Percentiles rank a stretch among this genome's conserved stretches.
These are phyloP conservation scores for Automeris io DNA, from an alignment of 2,888 invertebrate species.

Conservation along the genomic window DNA sequence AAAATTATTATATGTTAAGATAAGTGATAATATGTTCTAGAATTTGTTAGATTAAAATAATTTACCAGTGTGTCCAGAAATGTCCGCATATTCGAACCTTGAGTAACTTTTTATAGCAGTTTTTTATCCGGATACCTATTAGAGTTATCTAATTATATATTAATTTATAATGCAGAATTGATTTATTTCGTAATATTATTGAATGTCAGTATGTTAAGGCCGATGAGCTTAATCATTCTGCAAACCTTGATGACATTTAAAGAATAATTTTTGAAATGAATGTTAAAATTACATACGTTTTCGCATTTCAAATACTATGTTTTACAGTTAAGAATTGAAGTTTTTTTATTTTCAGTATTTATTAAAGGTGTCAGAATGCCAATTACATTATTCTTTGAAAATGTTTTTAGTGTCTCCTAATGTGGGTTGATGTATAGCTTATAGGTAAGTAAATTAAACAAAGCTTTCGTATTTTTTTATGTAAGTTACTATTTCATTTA, in stretches of 20 bases:
- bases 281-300: background rate
- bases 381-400: too few species aligned
- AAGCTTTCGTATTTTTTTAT: constrained; percentile 13
- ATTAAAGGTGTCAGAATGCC: too few species aligned
- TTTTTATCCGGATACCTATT: background rate
- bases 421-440: background rate
- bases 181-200: constrained; percentile 6
- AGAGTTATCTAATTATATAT: too few species aligned
- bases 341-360: too few species aligned
- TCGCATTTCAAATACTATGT: background rate
- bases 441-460: background rate
- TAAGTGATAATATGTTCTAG: too few species aligned
- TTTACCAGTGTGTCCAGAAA: too few species aligned
- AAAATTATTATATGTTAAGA: too few species aligned
- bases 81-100: too few species aligned
- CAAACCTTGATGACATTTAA: constrained; percentile 15
- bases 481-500: constrained; percentile 59
- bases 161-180: background rate
- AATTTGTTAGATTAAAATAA: too few species aligned
- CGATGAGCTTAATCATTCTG: constrained; percentile 23
- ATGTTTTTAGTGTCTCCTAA: background rate
- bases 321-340: too few species aligned
- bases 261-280: background rate
- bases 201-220: constrained; percentile 28
- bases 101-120: too few species aligned